Evolutionary conservation across 2,113 vertebrate species (phyloP), one percentile per base, ranked within the genome.

Genomic region (Piprites chloris): DNA sequence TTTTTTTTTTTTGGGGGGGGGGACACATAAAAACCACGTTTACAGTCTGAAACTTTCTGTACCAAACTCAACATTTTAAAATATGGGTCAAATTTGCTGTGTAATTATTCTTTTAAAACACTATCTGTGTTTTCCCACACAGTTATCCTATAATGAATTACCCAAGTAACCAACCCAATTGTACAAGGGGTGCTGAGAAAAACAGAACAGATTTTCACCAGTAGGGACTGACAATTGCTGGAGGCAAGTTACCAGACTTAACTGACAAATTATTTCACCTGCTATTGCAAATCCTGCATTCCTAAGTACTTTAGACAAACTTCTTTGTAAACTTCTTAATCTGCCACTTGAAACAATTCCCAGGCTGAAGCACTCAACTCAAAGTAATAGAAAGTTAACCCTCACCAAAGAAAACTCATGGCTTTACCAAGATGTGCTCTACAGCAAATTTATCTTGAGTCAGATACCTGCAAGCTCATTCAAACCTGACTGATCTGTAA

Each of bases 211-310:
- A 78, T 68, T 84, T 96, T 79, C 75, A 71, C 42, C 47, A 62
- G 42, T n/a, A 77, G 27, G 65, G 71, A 46, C 68, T 50, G 88
- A 81, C 68, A 88, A 55, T 35, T 72, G 62, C 87, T 87, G 75
- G 14, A 88, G 56, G 75, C 77, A 93, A 61, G 76, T 92, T 96
- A 95, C 68, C 58, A 96, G 81, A 77, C n/a, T 20, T 76, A 56
- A 83, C 72, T 76, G 75, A 93, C 75, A 93, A 95, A 90, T 75
- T 74, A 84, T 93, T 96, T 89, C 80, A 89, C 89, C 87, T 96
- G 78, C 33, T 72, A 44, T 33, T 86, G 80, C 88, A 95, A 93
- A 96, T 87, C 71, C 47, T 92, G 73, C 88, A 84, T 92, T 94
- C 88, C 61, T 46, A 53, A 81, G 81, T 81, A 50, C 85, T 94